Evolutionary conservation across 2,113 vertebrate species (phyloP), one percentile per base, ranked within the genome.

Genomic region (Myocastor coypus): DNA sequence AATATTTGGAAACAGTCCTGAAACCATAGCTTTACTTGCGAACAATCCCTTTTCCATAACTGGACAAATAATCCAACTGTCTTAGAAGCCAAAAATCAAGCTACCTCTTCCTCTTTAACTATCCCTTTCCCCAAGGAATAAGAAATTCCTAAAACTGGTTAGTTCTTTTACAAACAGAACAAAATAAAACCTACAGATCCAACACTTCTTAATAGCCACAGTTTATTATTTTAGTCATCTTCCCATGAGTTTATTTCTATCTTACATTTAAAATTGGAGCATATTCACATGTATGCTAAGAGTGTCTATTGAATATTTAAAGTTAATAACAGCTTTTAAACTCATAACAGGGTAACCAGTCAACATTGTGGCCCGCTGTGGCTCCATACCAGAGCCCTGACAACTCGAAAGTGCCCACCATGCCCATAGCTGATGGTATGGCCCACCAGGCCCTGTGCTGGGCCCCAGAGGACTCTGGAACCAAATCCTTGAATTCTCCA

Each of bases 1-100:
- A 95, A 90, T 81, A 94, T 96, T 96, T 87, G 61, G 64, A 97
- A 97, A 93, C 87, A 50, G 87, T 95, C 94, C 69, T 93, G 91
- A 97, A 96, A 1, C 28, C 28, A 10, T 80, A 77, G 87, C 52
- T 97, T 96, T 94, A 92, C 78, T 97, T 80, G 64, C 34, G 88
- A 96, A 96, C 37, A 92, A 52, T 52, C 63, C 7, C 81, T 97
- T 97, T 97, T 94, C 86, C 90, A 2, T 96, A 91, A 85, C 83
- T 77, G 91, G 69, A 40, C 91, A 94, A 77, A 52, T 4, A 93
- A 68, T 97, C 96, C 96, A 96, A 92, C 42, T 92, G 63, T 91
- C 80, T 81, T 96, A 94, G 40, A 94, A 96, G 85, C n/a, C 68
- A 96, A 95, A 88, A 82, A 90, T 66, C 52, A 83, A 50, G 50